These are phyloP conservation scores for Natrix natrix DNA, from an alignment of 2,797 vertebrate genomes.

Conservation along the genomic window DNA sequence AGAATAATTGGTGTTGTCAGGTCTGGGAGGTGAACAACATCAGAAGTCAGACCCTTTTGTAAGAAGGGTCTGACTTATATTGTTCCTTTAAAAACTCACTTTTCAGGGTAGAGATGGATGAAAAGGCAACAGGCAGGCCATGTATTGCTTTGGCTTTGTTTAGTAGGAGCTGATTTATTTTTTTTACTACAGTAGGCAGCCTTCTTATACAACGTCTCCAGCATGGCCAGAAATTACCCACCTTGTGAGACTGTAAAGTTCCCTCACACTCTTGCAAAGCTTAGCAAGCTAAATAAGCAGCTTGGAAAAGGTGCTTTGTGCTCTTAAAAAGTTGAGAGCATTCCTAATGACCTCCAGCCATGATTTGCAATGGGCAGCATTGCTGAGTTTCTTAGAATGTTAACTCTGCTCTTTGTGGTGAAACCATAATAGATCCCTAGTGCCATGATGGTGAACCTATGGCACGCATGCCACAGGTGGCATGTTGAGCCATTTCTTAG, in stretches of 20 bases:
- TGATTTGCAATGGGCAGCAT: neutral
- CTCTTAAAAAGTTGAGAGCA: neutral
- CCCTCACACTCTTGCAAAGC: neutral
- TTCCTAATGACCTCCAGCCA: neutral
- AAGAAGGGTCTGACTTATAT: neutral
- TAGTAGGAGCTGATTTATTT: neutral
- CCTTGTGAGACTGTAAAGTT: neutral
- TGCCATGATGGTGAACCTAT: neutral
- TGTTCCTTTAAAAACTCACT: neutral
- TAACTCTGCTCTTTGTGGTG: neutral
- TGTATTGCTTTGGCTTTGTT: neutral
- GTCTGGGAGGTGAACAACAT: neutral
- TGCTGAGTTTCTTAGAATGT: neutral
- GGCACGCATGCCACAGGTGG: too few relatives aligned
- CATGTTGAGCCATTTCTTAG: too few relatives aligned
- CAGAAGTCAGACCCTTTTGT: neutral
- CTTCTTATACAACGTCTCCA: too few relatives aligned
- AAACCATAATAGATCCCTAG: neutral
- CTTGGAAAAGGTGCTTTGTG: neutral
- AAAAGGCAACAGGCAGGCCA: neutral
- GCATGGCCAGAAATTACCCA: neutral
- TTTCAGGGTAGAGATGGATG: neutral
- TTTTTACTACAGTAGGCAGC: neutral
- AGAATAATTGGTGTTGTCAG: neutral
- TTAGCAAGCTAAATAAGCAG: neutral